Percentiles rank a stretch among this genome's conserved stretches.
Conservation (phyloP, 2,888 invertebrate species). For the Cephus rjabovi region DNA sequence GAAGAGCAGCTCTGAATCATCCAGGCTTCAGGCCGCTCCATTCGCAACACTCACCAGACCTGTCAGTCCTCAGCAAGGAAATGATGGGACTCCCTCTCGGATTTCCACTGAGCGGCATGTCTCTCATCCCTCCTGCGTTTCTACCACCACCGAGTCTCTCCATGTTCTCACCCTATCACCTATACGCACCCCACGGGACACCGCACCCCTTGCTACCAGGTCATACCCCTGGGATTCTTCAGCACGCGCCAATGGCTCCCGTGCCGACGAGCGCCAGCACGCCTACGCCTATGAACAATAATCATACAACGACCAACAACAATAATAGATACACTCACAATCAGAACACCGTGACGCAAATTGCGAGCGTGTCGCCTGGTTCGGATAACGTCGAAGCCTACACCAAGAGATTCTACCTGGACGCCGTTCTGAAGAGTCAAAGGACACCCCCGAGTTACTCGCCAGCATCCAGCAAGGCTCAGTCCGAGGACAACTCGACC, state of each 20-base stretch:
- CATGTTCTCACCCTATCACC: conserved; percentile 72
- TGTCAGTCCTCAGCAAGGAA: conserved; percentile 56
- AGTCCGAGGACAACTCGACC: conserved; percentile 53
- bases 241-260: conserved; percentile 20
- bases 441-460: conserved; percentile 65
- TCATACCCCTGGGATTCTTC: conserved; percentile 56
- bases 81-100: conserved; percentile 55
- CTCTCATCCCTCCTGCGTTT: conserved; percentile 65
- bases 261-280: conserved; percentile 4
- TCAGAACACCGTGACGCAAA: conserved; percentile 24
- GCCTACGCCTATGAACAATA: conserved; percentile 21
- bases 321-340: conserved; percentile 38
- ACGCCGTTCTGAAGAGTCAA: conserved; percentile 81
- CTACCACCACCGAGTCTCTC: conserved; percentile 72
- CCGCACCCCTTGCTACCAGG: conserved; percentile 61
- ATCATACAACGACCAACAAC: conserved; percentile 28
- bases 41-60: conserved; percentile 61
- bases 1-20: conserved; percentile 67
- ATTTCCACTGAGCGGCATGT: conserved; percentile 59
- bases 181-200: conserved; percentile 64
- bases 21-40: conserved; percentile 67
- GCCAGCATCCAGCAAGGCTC: conserved; percentile 36
- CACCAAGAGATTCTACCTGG: conserved; percentile 80
- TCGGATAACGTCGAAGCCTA: conserved; percentile 70
- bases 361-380: conserved; percentile 16